Percentiles rank a stretch among this genome's conserved stretches.
Evolutionary conservation across 2,113 vertebrate species (phyloP).

Genomic region (Phaethornis superciliosus): DNA sequence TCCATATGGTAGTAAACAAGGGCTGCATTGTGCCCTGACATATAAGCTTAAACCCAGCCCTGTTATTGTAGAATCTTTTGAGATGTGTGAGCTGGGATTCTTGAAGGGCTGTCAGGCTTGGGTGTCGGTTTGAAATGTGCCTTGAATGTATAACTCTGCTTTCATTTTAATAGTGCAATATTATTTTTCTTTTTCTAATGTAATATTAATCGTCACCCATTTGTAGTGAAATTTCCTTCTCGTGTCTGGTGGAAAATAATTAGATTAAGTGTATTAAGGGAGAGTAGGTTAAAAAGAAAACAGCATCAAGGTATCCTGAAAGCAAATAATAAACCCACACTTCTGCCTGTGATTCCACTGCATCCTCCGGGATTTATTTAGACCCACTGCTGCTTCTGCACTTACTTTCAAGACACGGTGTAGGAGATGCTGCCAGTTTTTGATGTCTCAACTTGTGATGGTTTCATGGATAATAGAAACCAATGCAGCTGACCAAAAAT

Average conservation of each 20-base stretch:
- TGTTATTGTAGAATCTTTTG: slow-evolving; percentile 72
- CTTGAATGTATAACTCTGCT: slow-evolving; percentile 71
- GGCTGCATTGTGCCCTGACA: slow-evolving; percentile 74
- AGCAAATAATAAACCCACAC: background rate
- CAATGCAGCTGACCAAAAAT: slow-evolving; percentile 53
- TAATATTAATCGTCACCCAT: slow-evolving; percentile 70
- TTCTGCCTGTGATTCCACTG: slow-evolving; percentile 23
- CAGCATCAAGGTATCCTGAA: slow-evolving; percentile 11
- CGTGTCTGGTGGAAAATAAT: slow-evolving; percentile 58
- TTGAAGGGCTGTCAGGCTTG: slow-evolving; percentile 75
- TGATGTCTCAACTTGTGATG: slow-evolving; percentile 75
- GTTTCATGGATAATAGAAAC: slow-evolving; percentile 60
- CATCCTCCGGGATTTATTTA: slow-evolving; percentile 56
- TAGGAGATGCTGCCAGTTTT: slow-evolving; percentile 63
- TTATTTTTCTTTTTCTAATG: slow-evolving; percentile 39
- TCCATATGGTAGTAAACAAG: slow-evolving; percentile 76
- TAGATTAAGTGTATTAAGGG: slow-evolving; percentile 38
- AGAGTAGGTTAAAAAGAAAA: slow-evolving; percentile 45
- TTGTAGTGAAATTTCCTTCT: slow-evolving; percentile 61
- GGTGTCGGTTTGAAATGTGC: slow-evolving; percentile 71
- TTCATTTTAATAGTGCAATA: slow-evolving; percentile 67
- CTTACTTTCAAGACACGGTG: slow-evolving; percentile 40
- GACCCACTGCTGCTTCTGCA: slow-evolving; percentile 60
- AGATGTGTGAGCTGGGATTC: slow-evolving; percentile 72
- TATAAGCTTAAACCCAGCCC: slow-evolving; percentile 68